Evolutionary conservation across 2,113 vertebrate genomes (phyloP).

Genomic region (Zingel zingel): DNA sequence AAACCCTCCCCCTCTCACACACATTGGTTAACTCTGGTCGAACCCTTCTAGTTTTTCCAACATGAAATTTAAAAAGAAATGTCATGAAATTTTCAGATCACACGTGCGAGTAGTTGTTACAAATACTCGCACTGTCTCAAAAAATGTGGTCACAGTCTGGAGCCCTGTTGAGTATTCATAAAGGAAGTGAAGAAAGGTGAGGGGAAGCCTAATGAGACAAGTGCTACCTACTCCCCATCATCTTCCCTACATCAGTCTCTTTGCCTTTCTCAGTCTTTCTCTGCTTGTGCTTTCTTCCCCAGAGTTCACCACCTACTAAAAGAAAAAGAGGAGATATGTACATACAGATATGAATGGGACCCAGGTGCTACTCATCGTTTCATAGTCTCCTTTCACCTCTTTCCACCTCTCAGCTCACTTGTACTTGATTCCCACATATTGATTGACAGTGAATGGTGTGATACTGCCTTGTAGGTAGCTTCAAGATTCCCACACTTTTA

Average conservation of each 20-base stretch:
- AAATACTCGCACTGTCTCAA: too few relatives aligned
- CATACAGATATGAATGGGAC: background rate
- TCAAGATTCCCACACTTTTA: conserved; percentile 48
- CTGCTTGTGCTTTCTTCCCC: background rate
- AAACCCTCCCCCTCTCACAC: too few relatives aligned
- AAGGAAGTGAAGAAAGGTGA: background rate
- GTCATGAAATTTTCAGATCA: too few relatives aligned
- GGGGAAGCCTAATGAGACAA: conserved; percentile 35
- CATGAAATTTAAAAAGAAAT: too few relatives aligned
- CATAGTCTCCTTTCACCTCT: conserved; percentile 7
- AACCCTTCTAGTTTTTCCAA: too few relatives aligned
- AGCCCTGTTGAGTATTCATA: conserved; percentile 1
- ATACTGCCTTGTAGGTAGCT: background rate
- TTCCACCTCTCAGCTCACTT: conserved; percentile 19
- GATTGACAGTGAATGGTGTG: conserved; percentile 18
- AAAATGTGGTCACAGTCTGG: too few relatives aligned
- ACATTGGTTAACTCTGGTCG: too few relatives aligned
- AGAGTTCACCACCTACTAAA: conserved; percentile 21
- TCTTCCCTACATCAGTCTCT: background rate
- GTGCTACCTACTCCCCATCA: conserved; percentile 10
- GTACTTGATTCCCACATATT: background rate
- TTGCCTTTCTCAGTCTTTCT: conserved; percentile 9
- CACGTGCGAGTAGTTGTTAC: too few relatives aligned
- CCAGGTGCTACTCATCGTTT: conserved; percentile 21
- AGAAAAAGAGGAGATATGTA: background rate